A percentile compares a stretch with the other conserved stretches of the same genome.
phyloP scores from a whole-genome alignment of 2,888 invertebrate genomes.

The Alentia gelatinosa region DNA sequence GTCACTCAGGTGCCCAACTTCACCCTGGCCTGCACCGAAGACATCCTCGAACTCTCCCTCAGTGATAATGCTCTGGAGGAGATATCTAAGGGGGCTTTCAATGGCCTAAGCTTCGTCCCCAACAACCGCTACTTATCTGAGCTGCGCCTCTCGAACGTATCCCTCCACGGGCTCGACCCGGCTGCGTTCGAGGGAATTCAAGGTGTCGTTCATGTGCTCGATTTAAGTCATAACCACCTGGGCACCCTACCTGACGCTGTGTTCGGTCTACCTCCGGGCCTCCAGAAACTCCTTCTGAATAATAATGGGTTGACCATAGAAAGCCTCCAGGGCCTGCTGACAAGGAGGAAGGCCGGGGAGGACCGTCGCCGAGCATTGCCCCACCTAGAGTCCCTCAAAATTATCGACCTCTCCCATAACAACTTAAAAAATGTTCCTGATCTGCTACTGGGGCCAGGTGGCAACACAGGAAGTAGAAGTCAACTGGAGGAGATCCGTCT shows the following conservation, averaged over 20 bases:
- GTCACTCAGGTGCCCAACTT: slow-evolving; percentile 24
- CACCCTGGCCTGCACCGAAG: background rate
- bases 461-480: too few species aligned
- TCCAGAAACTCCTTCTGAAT: background rate
- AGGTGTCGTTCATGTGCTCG: background rate
- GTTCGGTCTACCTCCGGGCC: background rate
- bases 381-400: background rate
- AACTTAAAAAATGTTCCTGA: background rate
- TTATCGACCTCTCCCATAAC: slow-evolving; percentile 18
- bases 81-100: background rate
- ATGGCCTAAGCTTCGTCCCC: background rate
- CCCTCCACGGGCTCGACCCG: background rate
- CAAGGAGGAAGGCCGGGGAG: background rate
- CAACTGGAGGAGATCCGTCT: slow-evolving; percentile 27
- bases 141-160: background rate
- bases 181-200: background rate
- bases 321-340: background rate
- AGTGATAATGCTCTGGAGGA: background rate
- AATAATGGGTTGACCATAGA: slow-evolving; percentile 8
- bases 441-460: background rate
- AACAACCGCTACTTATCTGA: background rate
- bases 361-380: background rate
- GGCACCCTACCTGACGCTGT: background rate
- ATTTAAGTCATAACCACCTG: background rate
- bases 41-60: background rate